Evolutionary conservation across 2,888 invertebrate genomes (phyloP).

Genomic region (Limnephilus marmoratus): DNA sequence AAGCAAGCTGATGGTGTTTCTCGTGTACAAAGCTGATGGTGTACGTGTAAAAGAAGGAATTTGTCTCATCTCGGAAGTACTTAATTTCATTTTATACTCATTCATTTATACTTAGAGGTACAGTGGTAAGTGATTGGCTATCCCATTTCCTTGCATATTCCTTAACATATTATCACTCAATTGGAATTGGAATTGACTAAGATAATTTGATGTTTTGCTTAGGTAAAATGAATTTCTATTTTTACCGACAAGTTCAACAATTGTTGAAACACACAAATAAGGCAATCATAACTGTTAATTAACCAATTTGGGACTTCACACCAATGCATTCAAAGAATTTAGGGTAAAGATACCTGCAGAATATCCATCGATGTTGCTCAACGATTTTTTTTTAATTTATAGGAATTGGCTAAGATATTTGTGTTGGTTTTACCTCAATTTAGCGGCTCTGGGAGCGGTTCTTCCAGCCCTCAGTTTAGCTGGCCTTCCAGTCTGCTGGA

Average conservation of each 20-base stretch:
- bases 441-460: constrained; percentile 32
- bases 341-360: not conserved
- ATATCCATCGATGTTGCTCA: too few species aligned
- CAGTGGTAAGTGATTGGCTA: too few species aligned
- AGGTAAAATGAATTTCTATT: not conserved
- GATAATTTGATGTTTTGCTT: too few species aligned
- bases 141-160: too few species aligned
- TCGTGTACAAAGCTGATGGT: too few species aligned
- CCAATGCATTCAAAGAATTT: not conserved
- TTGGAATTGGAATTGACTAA: too few species aligned
- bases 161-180: too few species aligned
- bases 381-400: not conserved
- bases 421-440: constrained; percentile 53
- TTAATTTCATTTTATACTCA: too few species aligned
- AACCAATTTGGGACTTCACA: not conserved
- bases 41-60: too few species aligned
- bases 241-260: not conserved
- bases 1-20: too few species aligned
- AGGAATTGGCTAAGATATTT: not conserved
- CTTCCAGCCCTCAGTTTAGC: constrained; percentile 48
- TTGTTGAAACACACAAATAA: not conserved
- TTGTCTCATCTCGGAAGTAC: too few species aligned
- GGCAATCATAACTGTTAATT: not conserved
- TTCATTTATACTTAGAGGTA: too few species aligned
- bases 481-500: constrained; percentile 49